These are phyloP conservation scores for Sycobia sp. DNA, from an alignment of 1,140 invertebrate species.

Conservation along the genomic window DNA sequence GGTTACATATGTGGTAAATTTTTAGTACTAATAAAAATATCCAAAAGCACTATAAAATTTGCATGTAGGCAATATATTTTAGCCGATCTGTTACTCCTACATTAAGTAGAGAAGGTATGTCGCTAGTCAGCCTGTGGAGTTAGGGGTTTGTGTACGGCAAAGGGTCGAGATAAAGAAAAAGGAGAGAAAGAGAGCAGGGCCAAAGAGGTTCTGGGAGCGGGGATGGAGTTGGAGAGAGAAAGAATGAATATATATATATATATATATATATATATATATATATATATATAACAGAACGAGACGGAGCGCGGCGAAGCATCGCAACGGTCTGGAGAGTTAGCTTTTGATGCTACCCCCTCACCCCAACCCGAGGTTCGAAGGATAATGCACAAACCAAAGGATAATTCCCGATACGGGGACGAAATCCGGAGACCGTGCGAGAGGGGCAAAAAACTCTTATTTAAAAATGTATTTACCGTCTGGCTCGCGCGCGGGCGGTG, in stretches of 20 bases:
- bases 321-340: conserved; percentile 44
- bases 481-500: conserved; percentile 38
- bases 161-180: conserved; percentile 36
- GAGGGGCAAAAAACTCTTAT: conserved; percentile 57
- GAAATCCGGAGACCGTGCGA: conserved; percentile 48
- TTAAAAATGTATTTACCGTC: conserved; percentile 62
- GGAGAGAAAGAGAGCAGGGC: conserved; percentile 9
- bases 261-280: too few species aligned
- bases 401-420: conserved; percentile 61
- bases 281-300: conserved; percentile 28
- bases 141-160: conserved; percentile 42
- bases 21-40: too few species aligned
- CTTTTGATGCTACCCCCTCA: conserved; percentile 54
- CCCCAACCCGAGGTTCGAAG: conserved; percentile 37
- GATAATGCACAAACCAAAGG: conserved; percentile 59
- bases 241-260: conserved; percentile 5
- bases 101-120: conserved; percentile 49
- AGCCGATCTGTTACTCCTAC: too few species aligned
- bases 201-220: too few species aligned
- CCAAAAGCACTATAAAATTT: too few species aligned
- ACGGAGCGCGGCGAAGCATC: conserved; percentile 30
- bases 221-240: too few species aligned
- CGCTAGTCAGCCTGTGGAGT: conserved; percentile 47
- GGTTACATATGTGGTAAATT: too few species aligned
- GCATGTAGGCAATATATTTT: too few species aligned